Percentiles rank a stretch among this genome's conserved stretches.
Conservation (phyloP, 2,797 vertebrate species). For the Poeciliopsis presidionis region DNA sequence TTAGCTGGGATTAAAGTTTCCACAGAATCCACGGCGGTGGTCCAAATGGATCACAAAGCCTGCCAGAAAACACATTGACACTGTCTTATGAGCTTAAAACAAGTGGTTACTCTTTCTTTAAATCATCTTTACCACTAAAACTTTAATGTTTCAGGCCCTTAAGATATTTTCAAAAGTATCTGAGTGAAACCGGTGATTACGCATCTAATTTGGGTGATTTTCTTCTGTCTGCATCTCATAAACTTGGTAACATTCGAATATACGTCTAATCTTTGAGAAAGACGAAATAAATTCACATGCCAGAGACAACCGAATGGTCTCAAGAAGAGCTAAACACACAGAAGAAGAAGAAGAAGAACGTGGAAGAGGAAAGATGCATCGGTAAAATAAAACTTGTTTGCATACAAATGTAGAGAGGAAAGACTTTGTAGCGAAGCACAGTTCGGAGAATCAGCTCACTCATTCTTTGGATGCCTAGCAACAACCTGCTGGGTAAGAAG, state of each 20-base stretch:
- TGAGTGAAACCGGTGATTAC: neutral
- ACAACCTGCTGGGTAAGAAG: too few relatives aligned
- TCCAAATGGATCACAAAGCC: constrained; percentile 38
- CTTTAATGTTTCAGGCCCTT: neutral
- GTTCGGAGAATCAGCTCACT: too few relatives aligned
- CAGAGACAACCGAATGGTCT: neutral
- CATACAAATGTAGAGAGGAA: neutral
- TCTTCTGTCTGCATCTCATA: neutral
- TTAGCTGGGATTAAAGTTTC: constrained; percentile 50
- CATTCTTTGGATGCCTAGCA: too few relatives aligned
- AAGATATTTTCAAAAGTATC: neutral
- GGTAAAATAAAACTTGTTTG: neutral
- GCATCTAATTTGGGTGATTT: neutral
- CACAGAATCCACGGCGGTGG: constrained; percentile 33
- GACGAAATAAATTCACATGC: neutral
- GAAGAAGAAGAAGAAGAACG: neutral
- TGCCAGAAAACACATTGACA: constrained; percentile 1
- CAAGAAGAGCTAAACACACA: neutral
- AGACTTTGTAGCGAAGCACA: too few relatives aligned
- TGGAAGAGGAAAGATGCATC: neutral
- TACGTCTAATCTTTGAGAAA: neutral
- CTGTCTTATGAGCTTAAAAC: neutral
- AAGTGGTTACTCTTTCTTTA: neutral
- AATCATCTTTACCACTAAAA: too few relatives aligned
- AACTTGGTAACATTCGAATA: neutral